Conservation (phyloP, 2,113 vertebrate species). For the Channa argus region DNA sequence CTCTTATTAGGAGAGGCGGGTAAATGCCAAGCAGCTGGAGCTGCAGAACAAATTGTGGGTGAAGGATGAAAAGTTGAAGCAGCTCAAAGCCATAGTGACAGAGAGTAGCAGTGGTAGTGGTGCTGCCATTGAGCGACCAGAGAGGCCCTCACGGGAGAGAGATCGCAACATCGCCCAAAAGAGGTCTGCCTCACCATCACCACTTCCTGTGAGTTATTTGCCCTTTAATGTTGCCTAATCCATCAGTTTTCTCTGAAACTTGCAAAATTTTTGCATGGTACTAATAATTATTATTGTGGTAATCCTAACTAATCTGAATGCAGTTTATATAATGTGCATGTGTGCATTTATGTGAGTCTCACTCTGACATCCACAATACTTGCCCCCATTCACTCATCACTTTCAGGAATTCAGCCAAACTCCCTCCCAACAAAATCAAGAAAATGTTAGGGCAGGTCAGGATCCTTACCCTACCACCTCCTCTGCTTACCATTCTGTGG, state of each 20-base stretch:
- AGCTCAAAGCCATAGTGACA: slow-evolving; percentile 96
- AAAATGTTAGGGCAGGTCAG: slow-evolving; percentile 73
- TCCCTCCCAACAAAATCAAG: slow-evolving; percentile 51
- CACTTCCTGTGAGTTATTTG: slow-evolving; percentile 84
- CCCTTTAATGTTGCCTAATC: not conserved
- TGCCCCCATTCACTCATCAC: slow-evolving; percentile 54
- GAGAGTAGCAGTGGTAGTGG: slow-evolving; percentile 80
- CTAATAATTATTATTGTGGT: slow-evolving; percentile 21
- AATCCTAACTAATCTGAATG: not conserved
- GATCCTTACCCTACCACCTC: slow-evolving; percentile 55
- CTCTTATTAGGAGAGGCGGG: slow-evolving; percentile 87
- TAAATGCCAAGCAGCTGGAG: slow-evolving; percentile 96
- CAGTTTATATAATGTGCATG: not conserved
- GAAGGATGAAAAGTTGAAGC: slow-evolving; percentile 98
- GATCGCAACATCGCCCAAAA: slow-evolving; percentile 79
- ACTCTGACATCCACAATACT: slow-evolving; percentile 51
- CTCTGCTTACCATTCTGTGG: slow-evolving; percentile 90
- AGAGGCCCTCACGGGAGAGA: slow-evolving; percentile 87
- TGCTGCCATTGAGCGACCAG: slow-evolving; percentile 70
- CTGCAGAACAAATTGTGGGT: slow-evolving; percentile 99
- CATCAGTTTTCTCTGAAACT: not conserved
- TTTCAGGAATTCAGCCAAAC: slow-evolving; percentile 69
- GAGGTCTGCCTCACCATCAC: slow-evolving; percentile 87
- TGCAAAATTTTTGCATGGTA: slow-evolving; percentile 34
- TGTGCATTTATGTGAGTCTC: slow-evolving; percentile 30